Evolutionary conservation across 2,113 vertebrate species (phyloP).

Genomic region (Siniperca knerii): DNA sequence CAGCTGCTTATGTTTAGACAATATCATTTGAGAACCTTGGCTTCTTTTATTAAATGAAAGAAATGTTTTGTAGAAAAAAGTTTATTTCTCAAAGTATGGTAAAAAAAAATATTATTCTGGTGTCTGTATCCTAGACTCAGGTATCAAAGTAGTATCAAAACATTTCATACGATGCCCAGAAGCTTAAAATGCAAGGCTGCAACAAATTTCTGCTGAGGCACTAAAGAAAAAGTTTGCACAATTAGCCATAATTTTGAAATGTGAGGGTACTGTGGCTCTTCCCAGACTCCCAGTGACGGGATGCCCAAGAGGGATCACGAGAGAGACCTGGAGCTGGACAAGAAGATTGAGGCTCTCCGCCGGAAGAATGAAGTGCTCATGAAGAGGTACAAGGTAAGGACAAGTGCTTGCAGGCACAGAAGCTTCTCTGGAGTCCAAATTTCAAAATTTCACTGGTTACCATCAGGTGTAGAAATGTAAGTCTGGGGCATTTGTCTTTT

Average conservation of each 20-base stretch:
- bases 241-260: not conserved
- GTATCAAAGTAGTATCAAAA: not conserved
- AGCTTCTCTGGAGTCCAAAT: not conserved
- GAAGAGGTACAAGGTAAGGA: slow-evolving; percentile 93
- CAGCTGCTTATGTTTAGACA: not conserved
- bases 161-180: not conserved
- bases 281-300: slow-evolving; percentile 84
- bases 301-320: slow-evolving; percentile 89
- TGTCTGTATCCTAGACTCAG: not conserved
- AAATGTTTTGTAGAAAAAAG: not conserved
- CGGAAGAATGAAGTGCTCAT: slow-evolving; percentile 95
- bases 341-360: slow-evolving; percentile 93
- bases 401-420: slow-evolving; percentile 13
- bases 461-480: not conserved
- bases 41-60: not conserved
- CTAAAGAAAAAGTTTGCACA: not conserved
- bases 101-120: not conserved
- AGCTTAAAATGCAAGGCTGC: not conserved
- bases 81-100: not conserved
- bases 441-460: not conserved
- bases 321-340: slow-evolving; percentile 93
- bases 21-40: not conserved
- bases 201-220: not conserved
- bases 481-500: not conserved
- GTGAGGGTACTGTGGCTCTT: slow-evolving; percentile 10